Evolutionary conservation across 2,888 invertebrate species (phyloP).

Genomic region (Acrobasis suavella): DNA sequence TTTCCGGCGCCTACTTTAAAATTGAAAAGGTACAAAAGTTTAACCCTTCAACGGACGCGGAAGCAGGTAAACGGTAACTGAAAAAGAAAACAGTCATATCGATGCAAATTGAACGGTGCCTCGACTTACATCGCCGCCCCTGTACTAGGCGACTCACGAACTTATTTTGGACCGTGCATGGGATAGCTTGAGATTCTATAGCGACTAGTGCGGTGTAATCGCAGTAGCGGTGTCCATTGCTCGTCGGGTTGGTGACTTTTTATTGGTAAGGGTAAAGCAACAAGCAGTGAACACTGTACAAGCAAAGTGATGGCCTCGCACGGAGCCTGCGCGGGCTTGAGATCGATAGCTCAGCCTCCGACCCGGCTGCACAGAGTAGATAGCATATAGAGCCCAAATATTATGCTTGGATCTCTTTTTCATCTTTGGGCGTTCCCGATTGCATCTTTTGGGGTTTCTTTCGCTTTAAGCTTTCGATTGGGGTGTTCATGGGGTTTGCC

Average conservation of each 20-base stretch:
- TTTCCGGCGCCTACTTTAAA: constrained; percentile 10
- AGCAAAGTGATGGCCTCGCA: constrained; percentile 1
- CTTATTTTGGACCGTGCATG: constrained; percentile 23
- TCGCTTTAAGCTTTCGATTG: too few species aligned
- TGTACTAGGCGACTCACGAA: constrained; percentile 20
- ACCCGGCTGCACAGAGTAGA: constrained; percentile 10
- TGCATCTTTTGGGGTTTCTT: too few species aligned
- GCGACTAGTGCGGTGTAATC: neutral
- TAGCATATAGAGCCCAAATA: neutral
- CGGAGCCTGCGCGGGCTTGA: constrained; percentile 17
- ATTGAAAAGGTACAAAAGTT: constrained; percentile 12
- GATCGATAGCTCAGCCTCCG: constrained; percentile 20
- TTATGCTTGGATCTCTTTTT: neutral
- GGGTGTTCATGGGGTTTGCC: too few species aligned
- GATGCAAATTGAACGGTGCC: constrained; percentile 14
- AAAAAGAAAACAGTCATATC: constrained; percentile 18
- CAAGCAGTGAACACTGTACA: constrained; percentile 7
- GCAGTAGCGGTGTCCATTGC: constrained; percentile 3
- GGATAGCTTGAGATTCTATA: constrained; percentile 14
- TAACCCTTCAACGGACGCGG: neutral
- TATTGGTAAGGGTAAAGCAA: neutral
- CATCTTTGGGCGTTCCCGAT: too few species aligned
- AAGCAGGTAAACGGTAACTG: constrained; percentile 15
- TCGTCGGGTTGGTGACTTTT: neutral
- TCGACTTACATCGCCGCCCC: constrained; percentile 24